These are phyloP conservation scores for Poliocrania exsul DNA, from an alignment of 2,797 vertebrate genomes.

Conservation along the genomic window DNA sequence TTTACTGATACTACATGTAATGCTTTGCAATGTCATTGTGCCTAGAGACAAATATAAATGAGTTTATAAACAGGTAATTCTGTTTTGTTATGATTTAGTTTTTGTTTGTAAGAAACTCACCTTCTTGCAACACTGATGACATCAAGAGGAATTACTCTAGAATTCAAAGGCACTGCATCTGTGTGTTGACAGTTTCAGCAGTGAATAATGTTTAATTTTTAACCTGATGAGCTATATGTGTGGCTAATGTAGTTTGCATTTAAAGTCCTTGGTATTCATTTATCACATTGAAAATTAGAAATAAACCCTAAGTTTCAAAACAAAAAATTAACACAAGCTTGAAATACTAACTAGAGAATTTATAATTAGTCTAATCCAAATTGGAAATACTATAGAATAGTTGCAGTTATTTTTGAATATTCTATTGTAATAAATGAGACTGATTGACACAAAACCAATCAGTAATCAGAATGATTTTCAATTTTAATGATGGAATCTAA, in stretches of 20 bases:
- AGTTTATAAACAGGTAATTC: slow-evolving; percentile 48
- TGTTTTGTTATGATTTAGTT: slow-evolving; percentile 60
- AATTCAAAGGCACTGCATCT: slow-evolving; percentile 51
- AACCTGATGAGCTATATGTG: slow-evolving; percentile 42
- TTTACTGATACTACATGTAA: slow-evolving; percentile 31
- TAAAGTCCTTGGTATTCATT: background rate
- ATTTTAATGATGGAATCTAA: background rate
- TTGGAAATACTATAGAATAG: background rate
- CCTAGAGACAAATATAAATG: slow-evolving; percentile 44
- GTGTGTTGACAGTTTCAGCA: slow-evolving; percentile 33
- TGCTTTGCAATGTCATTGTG: slow-evolving; percentile 46
- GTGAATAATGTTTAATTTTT: slow-evolving; percentile 45
- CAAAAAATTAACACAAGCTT: background rate
- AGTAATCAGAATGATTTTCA: background rate
- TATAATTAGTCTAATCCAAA: background rate
- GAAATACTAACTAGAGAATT: background rate
- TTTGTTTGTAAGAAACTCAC: slow-evolving; percentile 56
- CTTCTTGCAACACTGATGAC: slow-evolving; percentile 47
- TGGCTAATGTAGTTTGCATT: background rate
- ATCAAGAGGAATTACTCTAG: slow-evolving; percentile 50
- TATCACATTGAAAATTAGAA: background rate
- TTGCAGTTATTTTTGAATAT: background rate
- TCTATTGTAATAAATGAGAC: background rate
- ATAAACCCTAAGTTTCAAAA: background rate
- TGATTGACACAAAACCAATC: background rate